These are phyloP conservation scores for Sinocyclocheilus anophthalmus DNA, from an alignment of 2,113 vertebrate genomes.

Conservation along the genomic window DNA sequence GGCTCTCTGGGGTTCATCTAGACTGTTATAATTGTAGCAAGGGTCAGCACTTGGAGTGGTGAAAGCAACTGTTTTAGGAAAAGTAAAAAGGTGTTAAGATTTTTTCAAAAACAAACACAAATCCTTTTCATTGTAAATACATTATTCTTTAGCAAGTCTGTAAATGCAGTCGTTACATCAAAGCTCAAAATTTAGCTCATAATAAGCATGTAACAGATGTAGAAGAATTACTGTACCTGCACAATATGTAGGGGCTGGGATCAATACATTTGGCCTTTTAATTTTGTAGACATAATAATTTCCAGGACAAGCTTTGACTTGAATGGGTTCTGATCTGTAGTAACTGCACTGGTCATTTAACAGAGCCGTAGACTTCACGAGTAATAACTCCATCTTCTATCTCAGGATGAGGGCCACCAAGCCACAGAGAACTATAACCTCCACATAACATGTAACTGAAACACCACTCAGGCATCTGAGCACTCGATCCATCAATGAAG, in stretches of 20 bases:
- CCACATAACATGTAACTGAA: slow-evolving; percentile 15
- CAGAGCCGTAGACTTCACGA: slow-evolving; percentile 1
- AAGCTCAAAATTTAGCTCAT: neutral
- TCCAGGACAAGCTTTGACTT: slow-evolving; percentile 42
- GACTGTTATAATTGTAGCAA: neutral
- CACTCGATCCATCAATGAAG: slow-evolving; percentile 22
- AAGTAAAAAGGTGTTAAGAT: neutral
- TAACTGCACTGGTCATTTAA: neutral
- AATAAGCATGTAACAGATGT: neutral
- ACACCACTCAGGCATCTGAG: slow-evolving; percentile 43
- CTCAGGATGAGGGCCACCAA: slow-evolving; percentile 27
- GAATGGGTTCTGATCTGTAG: slow-evolving; percentile 25
- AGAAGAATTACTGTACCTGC: slow-evolving; percentile 27
- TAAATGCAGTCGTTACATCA: neutral
- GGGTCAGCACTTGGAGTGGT: neutral
- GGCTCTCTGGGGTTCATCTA: neutral
- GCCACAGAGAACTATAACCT: slow-evolving; percentile 35
- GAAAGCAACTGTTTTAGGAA: neutral
- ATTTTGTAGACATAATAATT: slow-evolving; percentile 24
- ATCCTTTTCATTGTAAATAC: neutral
- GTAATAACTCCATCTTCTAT: slow-evolving; percentile 29
- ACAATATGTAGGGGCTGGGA: slow-evolving; percentile 28
- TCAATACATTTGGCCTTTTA: neutral
- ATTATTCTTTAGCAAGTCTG: neutral
- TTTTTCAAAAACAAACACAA: neutral